These are phyloP conservation scores for Bathynomus jamesi DNA, from an alignment of 1,140 invertebrate genomes.

Conservation along the genomic window DNA sequence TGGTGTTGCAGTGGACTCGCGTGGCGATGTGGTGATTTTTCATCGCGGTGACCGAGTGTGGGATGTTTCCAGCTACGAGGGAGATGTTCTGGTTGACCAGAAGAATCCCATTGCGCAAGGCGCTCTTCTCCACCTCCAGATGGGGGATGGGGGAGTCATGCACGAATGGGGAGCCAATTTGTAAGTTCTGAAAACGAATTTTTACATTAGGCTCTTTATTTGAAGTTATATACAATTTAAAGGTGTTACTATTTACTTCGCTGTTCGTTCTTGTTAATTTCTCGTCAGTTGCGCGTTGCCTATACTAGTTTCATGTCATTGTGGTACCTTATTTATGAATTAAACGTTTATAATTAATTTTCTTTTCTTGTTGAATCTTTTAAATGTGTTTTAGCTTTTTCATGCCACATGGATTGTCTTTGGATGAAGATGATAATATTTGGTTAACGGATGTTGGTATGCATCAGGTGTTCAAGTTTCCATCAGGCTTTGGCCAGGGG, in stretches of 20 bases:
- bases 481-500: slow-evolving; percentile 37
- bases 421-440: slow-evolving; percentile 71
- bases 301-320: no score
- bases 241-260: no score
- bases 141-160: slow-evolving; percentile 59
- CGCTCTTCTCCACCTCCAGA: slow-evolving; percentile 61
- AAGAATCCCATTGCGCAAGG: slow-evolving; percentile 62
- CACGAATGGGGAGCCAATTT: slow-evolving; percentile 69
- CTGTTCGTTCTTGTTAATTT: no score
- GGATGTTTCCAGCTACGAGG: slow-evolving; percentile 49
- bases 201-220: no score
- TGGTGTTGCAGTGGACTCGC: slow-evolving; percentile 64
- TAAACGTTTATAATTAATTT: no score
- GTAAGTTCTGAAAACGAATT: no score
- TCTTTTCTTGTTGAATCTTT: no score
- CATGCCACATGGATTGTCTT: slow-evolving; percentile 84
- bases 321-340: no score
- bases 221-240: no score
- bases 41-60: slow-evolving; percentile 70
- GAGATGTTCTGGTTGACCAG: slow-evolving; percentile 51
- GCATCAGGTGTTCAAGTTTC: slow-evolving; percentile 63
- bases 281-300: no score
- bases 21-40: slow-evolving; percentile 70
- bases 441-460: slow-evolving; percentile 88
- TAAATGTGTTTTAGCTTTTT: slow-evolving; percentile 85